phyloP scores from a whole-genome alignment of 2,797 vertebrate genomes.

The Propithecus perrieri region DNA sequence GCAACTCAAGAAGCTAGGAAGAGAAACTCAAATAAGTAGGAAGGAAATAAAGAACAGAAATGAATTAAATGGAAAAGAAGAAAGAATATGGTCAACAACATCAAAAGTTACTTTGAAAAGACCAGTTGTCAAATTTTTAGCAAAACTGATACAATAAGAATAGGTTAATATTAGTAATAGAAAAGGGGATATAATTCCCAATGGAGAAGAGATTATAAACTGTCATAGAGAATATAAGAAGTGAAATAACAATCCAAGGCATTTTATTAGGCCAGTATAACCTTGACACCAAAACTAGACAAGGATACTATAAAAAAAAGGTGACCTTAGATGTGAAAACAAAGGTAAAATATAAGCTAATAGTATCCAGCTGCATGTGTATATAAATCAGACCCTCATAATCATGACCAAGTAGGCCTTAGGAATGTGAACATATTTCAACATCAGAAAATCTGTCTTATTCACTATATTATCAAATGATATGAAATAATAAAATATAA shows the following conservation, averaged over 20 bases:
- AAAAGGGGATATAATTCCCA: background rate
- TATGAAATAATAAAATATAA: background rate
- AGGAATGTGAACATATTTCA: background rate
- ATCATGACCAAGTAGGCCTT: background rate
- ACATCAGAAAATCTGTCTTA: background rate
- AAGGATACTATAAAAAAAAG: background rate
- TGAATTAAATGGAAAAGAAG: conserved; percentile 14
- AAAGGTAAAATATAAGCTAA: background rate
- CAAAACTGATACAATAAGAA: background rate
- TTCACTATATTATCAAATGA: background rate
- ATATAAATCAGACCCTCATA: background rate
- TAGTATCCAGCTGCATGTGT: background rate
- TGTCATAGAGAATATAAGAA: background rate
- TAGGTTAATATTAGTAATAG: background rate
- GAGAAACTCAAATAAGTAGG: conserved; percentile 28
- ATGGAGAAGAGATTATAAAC: background rate
- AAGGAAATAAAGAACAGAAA: conserved; percentile 4
- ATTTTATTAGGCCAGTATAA: conserved; percentile 1
- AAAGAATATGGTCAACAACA: background rate
- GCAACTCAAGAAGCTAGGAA: conserved; percentile 21
- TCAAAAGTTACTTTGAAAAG: conserved; percentile 20
- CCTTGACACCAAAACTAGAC: background rate
- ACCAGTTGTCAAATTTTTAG: background rate
- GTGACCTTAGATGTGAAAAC: background rate
- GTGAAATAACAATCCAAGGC: background rate